A percentile compares a stretch with the other conserved stretches of the same genome.
Conservation (phyloP, 2,113 vertebrate species). For the Sigmodon hispidus region DNA sequence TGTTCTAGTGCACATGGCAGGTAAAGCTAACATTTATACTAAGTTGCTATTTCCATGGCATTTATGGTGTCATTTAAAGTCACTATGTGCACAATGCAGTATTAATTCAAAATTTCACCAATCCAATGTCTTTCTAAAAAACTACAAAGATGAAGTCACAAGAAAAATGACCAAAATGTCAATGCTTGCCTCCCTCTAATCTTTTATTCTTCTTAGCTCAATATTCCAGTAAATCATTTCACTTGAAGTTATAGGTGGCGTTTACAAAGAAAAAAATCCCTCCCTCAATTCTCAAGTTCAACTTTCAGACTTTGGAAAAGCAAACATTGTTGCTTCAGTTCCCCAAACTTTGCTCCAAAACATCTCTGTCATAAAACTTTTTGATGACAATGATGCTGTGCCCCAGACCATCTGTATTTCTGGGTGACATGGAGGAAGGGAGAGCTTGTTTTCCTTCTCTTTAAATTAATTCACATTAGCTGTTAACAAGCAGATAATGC, state of each 20-base stretch:
- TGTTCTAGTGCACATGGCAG: neutral
- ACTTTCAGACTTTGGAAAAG: neutral
- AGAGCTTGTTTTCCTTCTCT: conserved; percentile 71
- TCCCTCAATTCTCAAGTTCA: neutral
- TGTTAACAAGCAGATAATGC: conserved; percentile 72
- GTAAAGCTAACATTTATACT: conserved; percentile 28
- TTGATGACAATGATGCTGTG: conserved; percentile 20
- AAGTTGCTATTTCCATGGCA: conserved; percentile 13
- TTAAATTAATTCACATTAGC: conserved; percentile 83
- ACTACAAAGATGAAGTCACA: conserved; percentile 31
- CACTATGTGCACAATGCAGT: neutral
- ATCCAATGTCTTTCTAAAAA: conserved; percentile 17
- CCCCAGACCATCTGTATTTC: conserved; percentile 46
- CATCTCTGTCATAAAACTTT: neutral
- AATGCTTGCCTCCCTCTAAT: conserved; percentile 26
- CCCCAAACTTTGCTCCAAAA: conserved; percentile 44
- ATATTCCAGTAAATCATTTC: conserved; percentile 39
- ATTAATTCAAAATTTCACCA: conserved; percentile 33
- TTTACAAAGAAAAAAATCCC: conserved; percentile 4
- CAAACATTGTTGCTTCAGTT: conserved; percentile 46
- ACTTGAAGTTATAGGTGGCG: conserved; percentile 45
- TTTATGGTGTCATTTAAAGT: neutral
- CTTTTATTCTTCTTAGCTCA: conserved; percentile 37
- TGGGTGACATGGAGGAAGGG: conserved; percentile 32
- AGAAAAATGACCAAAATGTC: conserved; percentile 30